Evolutionary conservation across 1,140 invertebrate species (phyloP), one percentile per base, ranked within the genome.

Genomic region (Drosophila subobscura): DNA sequence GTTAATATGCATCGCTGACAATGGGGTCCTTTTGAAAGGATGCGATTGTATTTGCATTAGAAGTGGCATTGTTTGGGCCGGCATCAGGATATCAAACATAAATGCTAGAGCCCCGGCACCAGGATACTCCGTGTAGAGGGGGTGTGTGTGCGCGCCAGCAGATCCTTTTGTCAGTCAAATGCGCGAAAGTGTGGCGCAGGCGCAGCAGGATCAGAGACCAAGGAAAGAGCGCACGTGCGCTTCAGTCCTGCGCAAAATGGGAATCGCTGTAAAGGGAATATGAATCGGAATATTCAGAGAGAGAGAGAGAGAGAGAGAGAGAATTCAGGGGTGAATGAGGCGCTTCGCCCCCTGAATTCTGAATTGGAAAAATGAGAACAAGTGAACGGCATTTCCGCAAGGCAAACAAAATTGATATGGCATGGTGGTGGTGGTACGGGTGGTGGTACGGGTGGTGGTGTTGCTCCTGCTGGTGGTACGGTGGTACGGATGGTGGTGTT

Each of bases 1-100:
- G 80, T 85, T 86, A 84, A 84, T 84, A 85, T 60, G 55, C 60
- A 55, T 45, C 68, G 60, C 56, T 61, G 45, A 76, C 78, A 80
- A 83, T 47, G 60, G 65, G 76, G 61, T 71, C 77, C 68, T 79
- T 70, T 80, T 77, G 55, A 88, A 83, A 88, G 83, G 83, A 86
- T 86, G 71, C 75, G 83, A 88, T 86, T 86, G 83, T 86, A 86
- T 86, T 86, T 86, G 83, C 83, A 86, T 86, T 86, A 86, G 83
- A 59, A 72, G 64, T 68, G 78, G 74, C 78, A 88, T 86, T 88
- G 83, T 86, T 88, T 75, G 72, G 73, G 73, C 57, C 73, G 77
- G 77, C 81, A 80, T 85, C 46, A 61, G 79, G 76, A 85, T 85
- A 84, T 80, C 80, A 70, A 55, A 44, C 66, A 27, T 57, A 42